These are phyloP conservation scores for Poeciliopsis occidentalis DNA, from an alignment of 2,113 vertebrate species.

Conservation along the genomic window DNA sequence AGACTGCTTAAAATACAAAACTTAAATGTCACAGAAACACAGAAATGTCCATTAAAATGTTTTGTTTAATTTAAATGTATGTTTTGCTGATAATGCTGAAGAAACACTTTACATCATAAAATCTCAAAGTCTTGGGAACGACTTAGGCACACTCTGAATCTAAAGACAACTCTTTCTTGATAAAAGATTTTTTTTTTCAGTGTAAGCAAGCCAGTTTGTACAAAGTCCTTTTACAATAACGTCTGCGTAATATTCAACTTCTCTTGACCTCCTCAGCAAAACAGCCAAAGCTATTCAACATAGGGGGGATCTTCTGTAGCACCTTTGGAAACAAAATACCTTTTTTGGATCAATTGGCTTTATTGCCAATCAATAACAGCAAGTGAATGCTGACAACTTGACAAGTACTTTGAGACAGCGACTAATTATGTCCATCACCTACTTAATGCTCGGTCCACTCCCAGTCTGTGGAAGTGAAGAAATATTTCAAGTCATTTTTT, in stretches of 20 bases:
- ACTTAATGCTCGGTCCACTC: constrained; percentile 21
- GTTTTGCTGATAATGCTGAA: constrained; percentile 42
- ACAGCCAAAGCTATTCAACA: constrained; percentile 39
- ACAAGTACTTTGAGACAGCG: constrained; percentile 54
- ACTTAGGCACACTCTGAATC: constrained; percentile 63
- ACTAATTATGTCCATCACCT: constrained; percentile 32
- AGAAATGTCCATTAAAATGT: constrained; percentile 16
- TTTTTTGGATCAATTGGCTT: constrained; percentile 61
- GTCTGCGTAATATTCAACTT: constrained; percentile 18
- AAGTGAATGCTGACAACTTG: constrained; percentile 30
- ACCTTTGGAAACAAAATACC: constrained; percentile 68
- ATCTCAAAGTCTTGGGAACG: constrained; percentile 30
- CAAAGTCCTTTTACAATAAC: constrained; percentile 10
- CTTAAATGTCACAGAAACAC: constrained; percentile 49
- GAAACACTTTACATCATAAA: constrained; percentile 45
- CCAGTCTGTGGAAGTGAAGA: constrained; percentile 35
- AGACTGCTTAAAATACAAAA: constrained; percentile 45
- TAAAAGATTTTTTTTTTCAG: constrained; percentile 17
- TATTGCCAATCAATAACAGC: constrained; percentile 48
- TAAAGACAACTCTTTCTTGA: constrained; percentile 18
- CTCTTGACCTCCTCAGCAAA: constrained; percentile 28
- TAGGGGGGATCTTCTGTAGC: constrained; percentile 56
- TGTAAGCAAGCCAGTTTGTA: constrained; percentile 43
- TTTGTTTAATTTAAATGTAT: constrained; percentile 11
- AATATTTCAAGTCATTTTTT: constrained; percentile 74